Conservation (phyloP, 2,888 invertebrate genomes). For the Catocala nupta region DNA sequence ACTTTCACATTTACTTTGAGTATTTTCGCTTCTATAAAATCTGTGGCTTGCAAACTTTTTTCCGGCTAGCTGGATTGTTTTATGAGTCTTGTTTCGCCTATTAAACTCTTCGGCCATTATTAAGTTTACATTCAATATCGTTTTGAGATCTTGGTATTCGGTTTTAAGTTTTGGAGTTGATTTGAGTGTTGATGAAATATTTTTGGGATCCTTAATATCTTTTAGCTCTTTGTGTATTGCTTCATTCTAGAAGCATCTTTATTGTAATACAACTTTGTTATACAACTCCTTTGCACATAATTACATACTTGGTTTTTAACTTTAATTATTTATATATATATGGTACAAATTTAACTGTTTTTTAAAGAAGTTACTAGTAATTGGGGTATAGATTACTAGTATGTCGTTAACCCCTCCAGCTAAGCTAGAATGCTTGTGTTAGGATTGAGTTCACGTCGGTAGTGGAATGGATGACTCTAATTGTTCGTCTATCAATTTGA, state of each 20-base stretch:
- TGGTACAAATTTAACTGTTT: too few species aligned
- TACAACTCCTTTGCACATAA: too few species aligned
- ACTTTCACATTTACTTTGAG: constrained; percentile 23
- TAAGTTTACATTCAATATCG: constrained; percentile 3
- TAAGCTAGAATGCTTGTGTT: too few species aligned
- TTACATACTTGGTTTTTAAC: too few species aligned
- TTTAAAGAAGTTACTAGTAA: too few species aligned
- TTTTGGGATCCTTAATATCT: background rate
- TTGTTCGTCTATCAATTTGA: too few species aligned
- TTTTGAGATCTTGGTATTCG: constrained; percentile 7
- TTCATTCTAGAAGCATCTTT: background rate
- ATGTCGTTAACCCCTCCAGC: too few species aligned
- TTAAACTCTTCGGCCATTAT: constrained; percentile 20
- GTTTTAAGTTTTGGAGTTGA: background rate
- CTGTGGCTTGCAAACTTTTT: constrained; percentile 33
- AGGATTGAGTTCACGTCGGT: too few species aligned
- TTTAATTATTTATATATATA: too few species aligned
- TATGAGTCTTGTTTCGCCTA: constrained; percentile 21
- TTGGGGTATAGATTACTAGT: too few species aligned
- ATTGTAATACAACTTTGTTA: background rate
- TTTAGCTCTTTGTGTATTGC: background rate
- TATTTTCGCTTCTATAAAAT: constrained; percentile 34
- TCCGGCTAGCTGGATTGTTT: constrained; percentile 24
- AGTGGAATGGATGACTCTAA: too few species aligned
- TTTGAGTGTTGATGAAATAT: background rate